phyloP scores from a whole-genome alignment of 2,113 vertebrate genomes.

The Lophura nycthemera region DNA sequence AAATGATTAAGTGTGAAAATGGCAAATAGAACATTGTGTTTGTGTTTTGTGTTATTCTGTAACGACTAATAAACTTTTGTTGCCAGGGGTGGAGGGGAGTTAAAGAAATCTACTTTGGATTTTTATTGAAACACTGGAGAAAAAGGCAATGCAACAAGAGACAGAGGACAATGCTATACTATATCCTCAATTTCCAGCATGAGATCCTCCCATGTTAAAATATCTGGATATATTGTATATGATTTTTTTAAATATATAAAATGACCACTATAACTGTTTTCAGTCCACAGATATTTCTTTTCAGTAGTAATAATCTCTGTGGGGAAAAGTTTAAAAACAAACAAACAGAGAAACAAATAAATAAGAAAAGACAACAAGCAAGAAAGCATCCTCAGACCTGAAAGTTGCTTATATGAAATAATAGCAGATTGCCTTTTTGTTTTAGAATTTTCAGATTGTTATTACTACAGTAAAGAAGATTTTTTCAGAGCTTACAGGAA shows the following conservation, averaged over 20 bases:
- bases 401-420: neutral
- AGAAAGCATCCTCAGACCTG: neutral
- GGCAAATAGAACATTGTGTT: neutral
- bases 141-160: too few relatives aligned
- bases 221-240: neutral
- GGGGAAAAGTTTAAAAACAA: neutral
- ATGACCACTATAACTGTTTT: neutral
- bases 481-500: neutral
- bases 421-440: neutral
- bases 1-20: neutral
- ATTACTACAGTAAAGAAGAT: neutral
- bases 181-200: neutral
- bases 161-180: too few relatives aligned
- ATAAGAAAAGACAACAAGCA: neutral
- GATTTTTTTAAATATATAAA: neutral
- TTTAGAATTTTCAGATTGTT: neutral
- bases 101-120: too few relatives aligned
- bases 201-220: neutral
- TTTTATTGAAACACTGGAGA: too few relatives aligned
- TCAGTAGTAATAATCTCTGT: neutral
- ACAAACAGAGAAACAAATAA: neutral
- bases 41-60: neutral
- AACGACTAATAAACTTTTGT: too few relatives aligned
- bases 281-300: neutral
- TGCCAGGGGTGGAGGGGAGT: too few relatives aligned